Conservation (phyloP, 2,113 vertebrate species). For the Polyodon spathula region DNA sequence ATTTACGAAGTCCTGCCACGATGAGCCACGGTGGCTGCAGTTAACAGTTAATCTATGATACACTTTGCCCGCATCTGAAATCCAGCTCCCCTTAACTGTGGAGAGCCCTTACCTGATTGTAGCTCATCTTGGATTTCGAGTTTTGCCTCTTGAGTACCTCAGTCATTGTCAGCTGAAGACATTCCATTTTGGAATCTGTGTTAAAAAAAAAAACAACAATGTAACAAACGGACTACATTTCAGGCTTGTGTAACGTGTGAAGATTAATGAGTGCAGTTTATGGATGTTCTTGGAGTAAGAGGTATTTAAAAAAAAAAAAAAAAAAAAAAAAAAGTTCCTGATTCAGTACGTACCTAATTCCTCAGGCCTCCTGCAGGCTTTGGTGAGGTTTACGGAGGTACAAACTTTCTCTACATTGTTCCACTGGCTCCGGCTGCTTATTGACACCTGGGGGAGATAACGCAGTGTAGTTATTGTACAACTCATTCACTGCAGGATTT, state of each 20-base stretch:
- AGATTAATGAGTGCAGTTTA: no score
- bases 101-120: conserved; percentile 74
- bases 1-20: no score
- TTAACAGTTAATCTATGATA: no score
- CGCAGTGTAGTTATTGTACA: neutral
- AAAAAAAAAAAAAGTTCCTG: no score
- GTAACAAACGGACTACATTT: no score
- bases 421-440: conserved; percentile 87
- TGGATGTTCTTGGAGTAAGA: no score
- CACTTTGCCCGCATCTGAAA: neutral
- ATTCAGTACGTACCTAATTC: conserved; percentile 64
- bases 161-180: conserved; percentile 73
- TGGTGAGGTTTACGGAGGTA: conserved; percentile 81
- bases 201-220: conserved; percentile 16
- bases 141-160: conserved; percentile 92
- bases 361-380: conserved; percentile 78
- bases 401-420: conserved; percentile 75
- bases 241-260: no score
- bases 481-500: no score
- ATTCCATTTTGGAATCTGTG: conserved; percentile 83
- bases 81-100: no score
- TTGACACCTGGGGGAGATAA: conserved; percentile 57
- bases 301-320: no score
- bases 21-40: no score
- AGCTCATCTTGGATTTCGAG: conserved; percentile 85